Evolutionary conservation across 2,113 vertebrate species (phyloP), one percentile per base, ranked within the genome.

Genomic region (Elephas maximus): DNA sequence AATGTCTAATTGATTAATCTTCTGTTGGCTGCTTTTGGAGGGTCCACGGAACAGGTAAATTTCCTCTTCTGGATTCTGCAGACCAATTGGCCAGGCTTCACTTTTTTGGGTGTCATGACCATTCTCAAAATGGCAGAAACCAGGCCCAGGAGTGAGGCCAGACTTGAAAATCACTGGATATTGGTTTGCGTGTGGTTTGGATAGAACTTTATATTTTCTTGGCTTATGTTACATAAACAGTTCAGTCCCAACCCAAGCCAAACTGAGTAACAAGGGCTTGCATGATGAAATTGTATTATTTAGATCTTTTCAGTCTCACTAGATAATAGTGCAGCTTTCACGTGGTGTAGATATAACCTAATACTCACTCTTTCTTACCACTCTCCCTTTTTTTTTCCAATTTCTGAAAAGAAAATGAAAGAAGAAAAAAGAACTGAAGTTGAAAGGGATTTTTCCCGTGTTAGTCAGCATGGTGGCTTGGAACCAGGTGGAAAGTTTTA

Each of bases 121-220:
- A 69, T 87, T 86, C n/a, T 90, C 2, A 83, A 44, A 48, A 63
- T 69, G 33, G 65, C 30, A 81, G 71, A 88, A 90, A 24, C 6
- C 24, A 74, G n/a, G 33, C 21, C 28, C 90, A 79, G 2, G 44
- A 77, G 15, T 63, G 12, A 1, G 11, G 0, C 2, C 5, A 51
- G 71, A 92, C 7, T 17, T 71, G 45, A 92, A 91, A 85, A 79
- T 94, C 73, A 77, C 17, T 87, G 9, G 24, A 44, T 48, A 3
- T 7, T 83, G 44, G 10, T 14, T 3, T 45, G 8, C 78, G 74
- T 23, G 23, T 95, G 41, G 44, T 85, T 26, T 88, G 15, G 21
- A 45, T 91, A 92, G 44, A 95, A 80, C 15, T 87, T 83, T 67
- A 73, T n/a, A 65, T 94, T 41, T 7, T 88, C 60, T 88, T 93